Conservation (phyloP, 2,888 invertebrate species). For the Periphyllus acericola region DNA sequence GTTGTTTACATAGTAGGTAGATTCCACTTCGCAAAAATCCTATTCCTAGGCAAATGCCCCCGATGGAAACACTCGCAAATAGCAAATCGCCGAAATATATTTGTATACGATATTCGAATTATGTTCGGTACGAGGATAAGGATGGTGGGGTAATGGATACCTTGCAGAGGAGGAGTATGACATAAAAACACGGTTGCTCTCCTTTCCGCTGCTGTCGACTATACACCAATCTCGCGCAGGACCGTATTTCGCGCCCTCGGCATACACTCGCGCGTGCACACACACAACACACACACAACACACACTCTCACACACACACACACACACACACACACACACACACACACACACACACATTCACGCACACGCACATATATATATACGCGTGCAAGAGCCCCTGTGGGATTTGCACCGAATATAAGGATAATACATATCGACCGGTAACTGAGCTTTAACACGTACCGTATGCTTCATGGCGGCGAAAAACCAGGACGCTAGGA, state of each 20-base stretch:
- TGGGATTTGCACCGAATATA: slow-evolving; percentile 50
- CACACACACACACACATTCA: not conserved
- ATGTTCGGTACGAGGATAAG: too few species aligned
- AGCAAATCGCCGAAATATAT: too few species aligned
- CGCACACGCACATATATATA: too few species aligned
- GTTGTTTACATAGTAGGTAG: too few species aligned
- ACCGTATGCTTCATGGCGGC: slow-evolving; percentile 43
- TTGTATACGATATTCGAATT: too few species aligned
- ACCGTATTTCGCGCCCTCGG: not conserved
- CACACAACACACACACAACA: not conserved
- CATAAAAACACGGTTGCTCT: not conserved
- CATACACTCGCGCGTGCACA: not conserved
- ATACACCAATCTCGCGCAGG: not conserved
- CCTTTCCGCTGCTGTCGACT: not conserved
- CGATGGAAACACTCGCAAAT: too few species aligned
- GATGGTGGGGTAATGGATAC: too few species aligned
- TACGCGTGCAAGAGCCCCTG: slow-evolving; percentile 7
- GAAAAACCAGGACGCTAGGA: not conserved
- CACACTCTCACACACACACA: too few species aligned
- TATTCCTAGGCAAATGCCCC: too few species aligned
- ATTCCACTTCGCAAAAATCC: too few species aligned
- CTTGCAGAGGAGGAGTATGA: not conserved
- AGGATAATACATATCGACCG: slow-evolving; percentile 58
- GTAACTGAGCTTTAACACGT: slow-evolving; percentile 54
- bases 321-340: not conserved